phyloP scores from a whole-genome alignment of 2,113 vertebrate genomes.

The Notarius lentiginosus region DNA sequence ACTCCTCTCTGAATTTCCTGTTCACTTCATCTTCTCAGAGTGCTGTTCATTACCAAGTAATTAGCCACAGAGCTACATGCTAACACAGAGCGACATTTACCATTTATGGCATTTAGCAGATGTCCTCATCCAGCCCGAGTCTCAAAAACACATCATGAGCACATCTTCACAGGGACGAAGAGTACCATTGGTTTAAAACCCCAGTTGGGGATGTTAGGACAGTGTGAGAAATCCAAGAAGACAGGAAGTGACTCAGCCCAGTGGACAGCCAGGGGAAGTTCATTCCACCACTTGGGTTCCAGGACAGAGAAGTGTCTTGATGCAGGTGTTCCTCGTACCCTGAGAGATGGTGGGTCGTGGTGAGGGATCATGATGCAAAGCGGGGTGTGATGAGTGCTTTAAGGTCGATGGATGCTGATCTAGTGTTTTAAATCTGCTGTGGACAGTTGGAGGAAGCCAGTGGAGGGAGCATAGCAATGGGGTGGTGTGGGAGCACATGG shows the following conservation, averaged over 20 bases:
- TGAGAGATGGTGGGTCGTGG: neutral
- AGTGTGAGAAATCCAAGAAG: no score
- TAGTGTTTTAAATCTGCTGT: no score
- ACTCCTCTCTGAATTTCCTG: constrained; percentile 10
- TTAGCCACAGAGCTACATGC: constrained; percentile 8
- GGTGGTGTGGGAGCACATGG: neutral
- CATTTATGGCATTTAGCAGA: neutral
- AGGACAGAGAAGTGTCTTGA: neutral
- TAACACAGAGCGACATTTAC: neutral
- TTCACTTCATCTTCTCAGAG: constrained; percentile 21
- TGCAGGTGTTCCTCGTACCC: neutral
- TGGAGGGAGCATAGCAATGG: neutral
- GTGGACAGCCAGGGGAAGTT: neutral
- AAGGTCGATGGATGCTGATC: neutral
- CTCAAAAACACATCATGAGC: neutral
- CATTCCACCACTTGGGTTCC: neutral
- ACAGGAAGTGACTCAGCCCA: neutral
- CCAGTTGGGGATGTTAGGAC: no score
- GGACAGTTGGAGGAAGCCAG: neutral
- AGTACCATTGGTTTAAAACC: neutral
- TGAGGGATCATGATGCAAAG: neutral
- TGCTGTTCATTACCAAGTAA: constrained; percentile 7
- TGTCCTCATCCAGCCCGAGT: neutral
- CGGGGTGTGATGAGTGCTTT: neutral
- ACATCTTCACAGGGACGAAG: neutral